A percentile compares a stretch with the other conserved stretches of the same genome.
phyloP scores from a whole-genome alignment of 2,797 vertebrate genomes.

The Natrix natrix region DNA sequence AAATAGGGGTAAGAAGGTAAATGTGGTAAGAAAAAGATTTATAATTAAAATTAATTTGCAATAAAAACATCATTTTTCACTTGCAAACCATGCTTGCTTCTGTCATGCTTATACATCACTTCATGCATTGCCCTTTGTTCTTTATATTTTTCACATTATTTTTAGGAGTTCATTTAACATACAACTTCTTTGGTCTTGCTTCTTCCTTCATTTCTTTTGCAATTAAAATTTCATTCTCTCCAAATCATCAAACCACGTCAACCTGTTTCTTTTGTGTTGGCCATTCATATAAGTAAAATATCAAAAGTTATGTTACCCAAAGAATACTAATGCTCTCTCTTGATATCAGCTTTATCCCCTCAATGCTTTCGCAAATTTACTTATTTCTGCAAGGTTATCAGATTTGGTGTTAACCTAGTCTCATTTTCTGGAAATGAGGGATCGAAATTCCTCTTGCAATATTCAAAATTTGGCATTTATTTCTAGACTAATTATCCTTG shows the following conservation, averaged over 20 bases:
- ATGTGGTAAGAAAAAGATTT: not conserved
- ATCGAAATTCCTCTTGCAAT: not conserved
- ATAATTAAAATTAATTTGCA: not conserved
- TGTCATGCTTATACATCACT: not conserved
- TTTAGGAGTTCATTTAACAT: not conserved
- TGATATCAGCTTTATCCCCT: not conserved
- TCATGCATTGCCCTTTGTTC: not conserved
- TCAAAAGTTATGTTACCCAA: not conserved
- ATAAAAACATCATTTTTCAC: not conserved
- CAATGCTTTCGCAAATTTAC: not conserved
- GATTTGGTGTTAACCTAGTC: not conserved
- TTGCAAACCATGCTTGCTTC: not conserved
- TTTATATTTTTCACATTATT: not conserved
- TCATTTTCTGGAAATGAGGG: not conserved
- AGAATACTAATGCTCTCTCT: not conserved
- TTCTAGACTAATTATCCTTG: not conserved
- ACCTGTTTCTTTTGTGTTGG: not conserved
- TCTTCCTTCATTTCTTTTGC: not conserved
- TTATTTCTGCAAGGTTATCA: not conserved
- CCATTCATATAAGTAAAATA: not conserved
- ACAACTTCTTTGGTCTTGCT: not conserved
- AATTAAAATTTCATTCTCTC: not conserved
- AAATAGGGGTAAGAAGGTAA: not conserved
- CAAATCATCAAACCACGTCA: not conserved
- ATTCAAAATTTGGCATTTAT: not conserved